These are phyloP conservation scores for Drosophila pectinifera DNA, from an alignment of 1,140 invertebrate genomes.

Conservation along the genomic window DNA sequence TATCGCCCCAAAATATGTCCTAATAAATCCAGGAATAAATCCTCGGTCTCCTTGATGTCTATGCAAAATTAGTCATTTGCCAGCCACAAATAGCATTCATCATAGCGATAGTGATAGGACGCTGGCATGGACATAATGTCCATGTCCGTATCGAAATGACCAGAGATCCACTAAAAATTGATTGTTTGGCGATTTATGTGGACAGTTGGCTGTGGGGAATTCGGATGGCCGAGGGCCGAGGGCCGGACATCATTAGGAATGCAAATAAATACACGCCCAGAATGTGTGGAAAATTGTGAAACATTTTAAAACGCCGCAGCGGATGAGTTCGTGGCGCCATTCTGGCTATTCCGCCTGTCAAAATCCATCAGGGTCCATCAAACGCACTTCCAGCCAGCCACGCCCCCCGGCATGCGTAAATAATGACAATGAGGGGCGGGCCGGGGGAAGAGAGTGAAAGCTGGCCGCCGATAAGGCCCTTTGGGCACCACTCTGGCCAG, in stretches of 20 bases:
- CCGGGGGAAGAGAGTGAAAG: conserved; percentile 61
- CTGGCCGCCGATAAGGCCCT: conserved; percentile 57
- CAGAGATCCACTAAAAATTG: conserved; percentile 37
- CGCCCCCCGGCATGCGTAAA: conserved; percentile 58
- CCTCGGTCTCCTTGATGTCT: neutral
- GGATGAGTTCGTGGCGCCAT: conserved; percentile 45
- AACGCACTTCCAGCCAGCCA: conserved; percentile 36
- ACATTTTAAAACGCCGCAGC: conserved; percentile 47
- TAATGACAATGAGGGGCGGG: conserved; percentile 57
- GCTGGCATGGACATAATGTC: conserved; percentile 44
- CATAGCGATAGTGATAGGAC: conserved; percentile 31
- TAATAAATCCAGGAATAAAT: neutral
- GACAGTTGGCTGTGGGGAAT: conserved; percentile 10
- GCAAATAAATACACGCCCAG: conserved; percentile 59
- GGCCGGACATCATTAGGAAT: conserved; percentile 66
- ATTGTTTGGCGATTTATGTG: conserved; percentile 45
- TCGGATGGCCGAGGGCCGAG: neutral
- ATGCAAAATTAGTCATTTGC: conserved; percentile 55
- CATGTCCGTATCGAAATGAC: conserved; percentile 25
- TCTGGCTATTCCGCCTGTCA: conserved; percentile 43
- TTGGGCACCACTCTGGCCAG: neutral
- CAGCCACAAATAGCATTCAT: conserved; percentile 56
- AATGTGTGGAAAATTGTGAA: conserved; percentile 35
- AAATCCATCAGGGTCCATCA: conserved; percentile 72
- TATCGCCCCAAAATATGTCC: neutral